These are phyloP conservation scores for Caranx melampygus DNA, from an alignment of 2,113 vertebrate genomes.

Conservation along the genomic window DNA sequence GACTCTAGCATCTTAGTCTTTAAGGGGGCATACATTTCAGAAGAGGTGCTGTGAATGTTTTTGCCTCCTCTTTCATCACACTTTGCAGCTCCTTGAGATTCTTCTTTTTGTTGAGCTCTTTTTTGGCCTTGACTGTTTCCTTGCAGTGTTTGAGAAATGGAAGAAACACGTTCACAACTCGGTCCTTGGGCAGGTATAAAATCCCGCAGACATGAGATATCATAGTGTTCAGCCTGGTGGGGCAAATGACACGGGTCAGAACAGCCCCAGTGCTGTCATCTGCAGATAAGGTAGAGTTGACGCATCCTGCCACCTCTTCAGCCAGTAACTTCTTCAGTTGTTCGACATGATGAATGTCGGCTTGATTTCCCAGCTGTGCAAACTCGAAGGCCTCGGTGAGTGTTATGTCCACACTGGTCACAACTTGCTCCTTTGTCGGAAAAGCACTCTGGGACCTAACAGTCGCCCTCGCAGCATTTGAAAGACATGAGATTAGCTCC, in stretches of 20 bases:
- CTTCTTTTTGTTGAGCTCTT: neutral
- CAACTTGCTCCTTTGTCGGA: too few species aligned
- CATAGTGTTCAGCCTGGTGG: neutral
- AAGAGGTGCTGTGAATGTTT: neutral
- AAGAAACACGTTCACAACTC: neutral
- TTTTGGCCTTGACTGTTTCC: neutral
- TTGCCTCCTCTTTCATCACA: neutral
- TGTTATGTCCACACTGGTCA: too few species aligned
- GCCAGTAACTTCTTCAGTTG: neutral
- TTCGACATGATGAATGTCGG: accelerated
- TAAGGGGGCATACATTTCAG: neutral
- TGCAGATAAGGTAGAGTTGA: neutral
- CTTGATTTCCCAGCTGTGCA: accelerated
- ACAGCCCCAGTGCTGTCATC: accelerated
- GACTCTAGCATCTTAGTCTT: neutral
- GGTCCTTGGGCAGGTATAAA: neutral
- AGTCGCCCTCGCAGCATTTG: neutral
- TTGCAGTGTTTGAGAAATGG: accelerated
- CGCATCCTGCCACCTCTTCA: neutral
- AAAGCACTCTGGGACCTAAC: accelerated
- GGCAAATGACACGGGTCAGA: neutral
- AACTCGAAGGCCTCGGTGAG: neutral
- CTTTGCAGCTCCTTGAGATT: neutral
- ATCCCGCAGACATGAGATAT: neutral
- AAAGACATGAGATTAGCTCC: neutral